phyloP scores from a whole-genome alignment of 1,140 invertebrate genomes.

The Mizuhopecten yessoensis region DNA sequence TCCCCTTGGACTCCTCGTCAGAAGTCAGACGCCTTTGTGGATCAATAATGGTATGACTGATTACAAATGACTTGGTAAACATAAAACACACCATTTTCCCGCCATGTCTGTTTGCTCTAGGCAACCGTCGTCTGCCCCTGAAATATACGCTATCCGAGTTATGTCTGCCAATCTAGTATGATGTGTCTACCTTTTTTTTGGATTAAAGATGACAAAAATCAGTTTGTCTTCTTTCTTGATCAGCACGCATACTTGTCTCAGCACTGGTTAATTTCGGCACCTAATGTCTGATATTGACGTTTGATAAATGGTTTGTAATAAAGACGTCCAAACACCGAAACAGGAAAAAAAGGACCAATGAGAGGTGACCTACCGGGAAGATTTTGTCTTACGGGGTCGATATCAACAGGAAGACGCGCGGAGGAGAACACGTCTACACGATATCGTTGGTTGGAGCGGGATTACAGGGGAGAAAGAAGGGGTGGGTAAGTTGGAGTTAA shows the following conservation, averaged over 20 bases:
- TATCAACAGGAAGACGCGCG: no score
- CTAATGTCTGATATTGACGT: background rate
- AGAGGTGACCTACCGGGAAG: background rate
- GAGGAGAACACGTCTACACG: no score
- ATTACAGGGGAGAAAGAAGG: no score
- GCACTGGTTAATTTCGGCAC: background rate
- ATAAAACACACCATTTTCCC: conserved; percentile 31
- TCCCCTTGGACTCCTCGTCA: background rate
- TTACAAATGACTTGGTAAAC: background rate
- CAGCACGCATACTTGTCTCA: background rate
- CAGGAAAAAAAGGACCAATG: background rate
- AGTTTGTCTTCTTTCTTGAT: background rate
- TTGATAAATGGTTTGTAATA: background rate
- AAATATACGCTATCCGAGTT: conserved; percentile 1
- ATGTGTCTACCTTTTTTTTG: background rate
- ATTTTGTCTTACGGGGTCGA: background rate
- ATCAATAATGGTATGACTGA: background rate
- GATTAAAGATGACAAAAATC: background rate
- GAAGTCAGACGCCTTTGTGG: background rate
- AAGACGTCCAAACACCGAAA: background rate
- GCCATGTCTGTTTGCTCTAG: conserved; percentile 8
- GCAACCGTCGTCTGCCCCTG: conserved; percentile 18
- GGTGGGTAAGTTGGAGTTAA: no score
- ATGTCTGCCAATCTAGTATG: background rate
- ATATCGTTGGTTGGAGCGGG: no score